A percentile compares a stretch with the other conserved stretches of the same genome.
Evolutionary conservation across 2,797 vertebrate species (phyloP).

Genomic region (Helostoma temminkii): DNA sequence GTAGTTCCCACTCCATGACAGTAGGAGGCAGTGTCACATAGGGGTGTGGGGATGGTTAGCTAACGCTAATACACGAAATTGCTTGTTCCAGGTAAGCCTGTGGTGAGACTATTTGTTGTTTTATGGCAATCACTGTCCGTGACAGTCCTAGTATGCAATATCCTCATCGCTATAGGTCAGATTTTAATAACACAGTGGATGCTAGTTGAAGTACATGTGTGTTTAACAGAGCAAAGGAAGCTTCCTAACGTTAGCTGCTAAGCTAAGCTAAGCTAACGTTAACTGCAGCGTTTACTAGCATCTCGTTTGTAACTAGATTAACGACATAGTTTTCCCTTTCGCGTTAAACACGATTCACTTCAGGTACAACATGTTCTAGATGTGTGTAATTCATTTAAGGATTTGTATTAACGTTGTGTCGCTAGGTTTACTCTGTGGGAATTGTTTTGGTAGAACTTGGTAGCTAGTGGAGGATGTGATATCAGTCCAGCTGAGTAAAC

Average conservation of each 20-base stretch:
- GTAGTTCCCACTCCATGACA: slow-evolving; percentile 16
- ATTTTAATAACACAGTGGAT: rapidly evolving
- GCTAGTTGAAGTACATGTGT: rapidly evolving
- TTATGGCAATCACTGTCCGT: rapidly evolving
- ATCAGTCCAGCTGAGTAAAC: too few relatives aligned
- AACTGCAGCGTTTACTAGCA: slow-evolving; percentile 17
- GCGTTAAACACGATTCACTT: not conserved
- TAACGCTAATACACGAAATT: not conserved
- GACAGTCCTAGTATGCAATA: rapidly evolving
- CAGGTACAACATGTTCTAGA: not conserved
- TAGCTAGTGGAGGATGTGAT: not conserved
- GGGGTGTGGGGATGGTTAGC: too few relatives aligned
- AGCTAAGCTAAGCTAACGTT: not conserved
- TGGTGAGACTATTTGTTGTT: slow-evolving; percentile 43
- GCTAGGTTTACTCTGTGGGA: not conserved
- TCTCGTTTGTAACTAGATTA: not conserved
- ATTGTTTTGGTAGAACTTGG: not conserved
- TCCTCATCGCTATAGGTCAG: rapidly evolving
- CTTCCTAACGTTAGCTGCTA: not conserved
- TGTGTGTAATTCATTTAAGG: not conserved
- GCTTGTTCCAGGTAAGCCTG: not conserved
- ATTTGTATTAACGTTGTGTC: not conserved
- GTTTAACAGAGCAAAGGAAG: not conserved
- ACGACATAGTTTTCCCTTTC: not conserved
- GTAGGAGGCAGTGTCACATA: slow-evolving; percentile 24